Conservation (phyloP, 2,888 invertebrate genomes). For the Cryptus armator region DNA sequence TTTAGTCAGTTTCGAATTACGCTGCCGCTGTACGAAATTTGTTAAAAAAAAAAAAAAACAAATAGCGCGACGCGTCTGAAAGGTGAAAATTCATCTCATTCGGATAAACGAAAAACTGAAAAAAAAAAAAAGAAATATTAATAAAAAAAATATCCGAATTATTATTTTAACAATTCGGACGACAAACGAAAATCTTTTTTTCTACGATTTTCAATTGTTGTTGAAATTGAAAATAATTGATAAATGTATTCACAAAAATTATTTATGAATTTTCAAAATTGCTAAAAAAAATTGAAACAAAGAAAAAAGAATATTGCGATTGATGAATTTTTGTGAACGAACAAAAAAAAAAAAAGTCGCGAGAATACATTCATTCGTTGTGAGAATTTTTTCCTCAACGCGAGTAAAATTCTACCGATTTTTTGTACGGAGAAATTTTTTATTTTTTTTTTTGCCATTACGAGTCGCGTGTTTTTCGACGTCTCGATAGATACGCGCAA, state of each 20-base stretch:
- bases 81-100: neutral
- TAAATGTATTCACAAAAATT: too few species aligned
- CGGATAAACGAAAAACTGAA: neutral
- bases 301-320: neutral
- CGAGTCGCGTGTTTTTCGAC: too few species aligned
- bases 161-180: too few species aligned
- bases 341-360: neutral
- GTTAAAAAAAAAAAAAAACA: neutral
- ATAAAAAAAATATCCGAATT: too few species aligned
- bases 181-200: neutral
- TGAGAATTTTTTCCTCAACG: neutral
- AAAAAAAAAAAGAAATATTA: neutral
- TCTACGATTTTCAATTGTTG: neutral
- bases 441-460: neutral
- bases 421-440: too few species aligned
- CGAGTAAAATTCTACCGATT: neutral
- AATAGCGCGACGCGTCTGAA: neutral
- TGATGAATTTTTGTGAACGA: neutral
- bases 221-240: too few species aligned
- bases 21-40: neutral
- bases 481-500: slow-evolving; percentile 6
- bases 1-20: slow-evolving; percentile 30
- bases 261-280: neutral
- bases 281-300: neutral
- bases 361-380: neutral